Conservation (phyloP, 2,888 invertebrate species). For the Pollenia amentaria region DNA sequence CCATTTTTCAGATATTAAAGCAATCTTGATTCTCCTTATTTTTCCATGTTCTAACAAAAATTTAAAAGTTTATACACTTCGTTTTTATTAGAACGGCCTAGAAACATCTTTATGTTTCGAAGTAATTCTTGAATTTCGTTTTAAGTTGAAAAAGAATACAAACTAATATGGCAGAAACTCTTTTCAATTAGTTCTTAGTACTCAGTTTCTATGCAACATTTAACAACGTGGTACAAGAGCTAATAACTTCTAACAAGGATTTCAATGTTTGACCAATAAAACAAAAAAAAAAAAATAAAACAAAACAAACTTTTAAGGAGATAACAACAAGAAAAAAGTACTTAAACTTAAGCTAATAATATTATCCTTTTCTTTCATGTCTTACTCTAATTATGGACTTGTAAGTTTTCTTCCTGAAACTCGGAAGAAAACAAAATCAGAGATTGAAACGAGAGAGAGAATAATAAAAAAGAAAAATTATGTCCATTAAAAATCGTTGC, state of each 20-base stretch:
- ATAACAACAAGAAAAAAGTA: neutral
- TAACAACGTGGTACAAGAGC: constrained; percentile 12
- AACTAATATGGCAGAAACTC: neutral
- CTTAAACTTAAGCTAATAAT: constrained; percentile 10
- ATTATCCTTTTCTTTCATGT: constrained; percentile 20
- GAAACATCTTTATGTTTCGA: constrained; percentile 19
- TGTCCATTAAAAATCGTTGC: constrained; percentile 30
- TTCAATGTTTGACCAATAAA: constrained; percentile 29
- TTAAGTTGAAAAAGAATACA: neutral
- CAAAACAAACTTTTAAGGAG: neutral
- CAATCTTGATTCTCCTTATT: too few relatives aligned
- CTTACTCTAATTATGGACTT: neutral
- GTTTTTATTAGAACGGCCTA: constrained; percentile 6
- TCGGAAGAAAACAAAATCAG: neutral
- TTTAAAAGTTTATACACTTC: neutral
- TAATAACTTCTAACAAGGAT: constrained; percentile 58
- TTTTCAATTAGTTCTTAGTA: neutral
- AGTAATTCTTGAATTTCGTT: constrained; percentile 15
- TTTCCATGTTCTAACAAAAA: too few relatives aligned
- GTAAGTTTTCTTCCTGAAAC: neutral
- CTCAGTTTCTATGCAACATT: constrained; percentile 54
- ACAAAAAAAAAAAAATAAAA: constrained; percentile 9
- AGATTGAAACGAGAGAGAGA: neutral
- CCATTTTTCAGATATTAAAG: too few relatives aligned
- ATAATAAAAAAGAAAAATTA: too few relatives aligned